Evolutionary conservation across 1,140 invertebrate species (phyloP).

Genomic region (Scaptomyza pallida): DNA sequence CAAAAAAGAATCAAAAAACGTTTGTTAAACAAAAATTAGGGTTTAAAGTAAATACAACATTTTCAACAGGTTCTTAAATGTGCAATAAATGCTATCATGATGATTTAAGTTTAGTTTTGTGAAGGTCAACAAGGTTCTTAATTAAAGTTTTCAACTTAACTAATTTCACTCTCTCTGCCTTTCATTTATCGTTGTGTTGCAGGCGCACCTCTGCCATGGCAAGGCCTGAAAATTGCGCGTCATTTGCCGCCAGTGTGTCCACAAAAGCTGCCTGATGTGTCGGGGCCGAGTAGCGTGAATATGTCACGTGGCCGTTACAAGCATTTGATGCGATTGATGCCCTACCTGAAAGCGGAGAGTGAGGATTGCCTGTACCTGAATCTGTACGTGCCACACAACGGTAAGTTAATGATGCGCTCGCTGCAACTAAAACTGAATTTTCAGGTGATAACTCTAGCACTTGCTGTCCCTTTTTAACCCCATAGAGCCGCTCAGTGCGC

Average conservation of each 20-base stretch:
- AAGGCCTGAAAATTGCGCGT: conserved; percentile 88
- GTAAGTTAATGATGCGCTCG: conserved; percentile 83
- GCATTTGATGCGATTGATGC: conserved; percentile 88
- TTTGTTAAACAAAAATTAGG: too few species aligned
- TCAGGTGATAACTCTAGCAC: too few species aligned
- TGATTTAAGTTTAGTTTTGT: too few species aligned
- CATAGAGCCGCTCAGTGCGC: conserved; percentile 17
- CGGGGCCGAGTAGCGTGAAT: conserved; percentile 59
- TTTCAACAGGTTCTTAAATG: too few species aligned
- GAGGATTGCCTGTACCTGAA: conserved; percentile 98
- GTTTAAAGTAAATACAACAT: too few species aligned
- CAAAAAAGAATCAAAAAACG: too few species aligned
- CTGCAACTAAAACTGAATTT: not conserved
- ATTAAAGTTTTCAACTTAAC: too few species aligned
- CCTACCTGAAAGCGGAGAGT: conserved; percentile 90
- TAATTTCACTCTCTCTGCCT: too few species aligned
- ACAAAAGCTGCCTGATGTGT: conserved; percentile 88
- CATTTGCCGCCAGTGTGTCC: conserved; percentile 93
- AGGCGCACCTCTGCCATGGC: conserved; percentile 89
- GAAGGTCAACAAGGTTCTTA: too few species aligned
- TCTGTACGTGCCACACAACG: conserved; percentile 93
- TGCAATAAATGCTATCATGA: too few species aligned
- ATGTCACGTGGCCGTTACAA: conserved; percentile 87
- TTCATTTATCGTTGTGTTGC: conserved; percentile 16
- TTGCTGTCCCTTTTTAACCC: not conserved